phyloP scores from a whole-genome alignment of 2,888 invertebrate species.

The Xylota segnis region DNA sequence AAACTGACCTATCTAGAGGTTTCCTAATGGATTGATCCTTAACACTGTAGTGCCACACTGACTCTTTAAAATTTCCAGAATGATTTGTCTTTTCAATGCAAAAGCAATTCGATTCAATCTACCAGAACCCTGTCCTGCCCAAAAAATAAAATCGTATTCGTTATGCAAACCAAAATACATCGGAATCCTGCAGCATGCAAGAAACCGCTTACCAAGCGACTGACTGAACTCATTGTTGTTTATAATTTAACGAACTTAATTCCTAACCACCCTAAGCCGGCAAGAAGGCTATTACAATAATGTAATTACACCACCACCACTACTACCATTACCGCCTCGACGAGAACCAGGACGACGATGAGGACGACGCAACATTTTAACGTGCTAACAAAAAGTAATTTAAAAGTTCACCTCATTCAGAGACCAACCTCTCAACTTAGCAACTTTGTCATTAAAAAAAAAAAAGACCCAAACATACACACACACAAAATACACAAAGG shows the following conservation, averaged over 20 bases:
- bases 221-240: neutral
- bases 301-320: slow-evolving; percentile 4
- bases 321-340: neutral
- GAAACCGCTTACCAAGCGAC: neutral
- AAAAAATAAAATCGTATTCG: too few species aligned
- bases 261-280: neutral
- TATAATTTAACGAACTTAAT: slow-evolving; percentile 4
- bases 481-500: neutral
- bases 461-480: too few species aligned
- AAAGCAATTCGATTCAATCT: too few species aligned
- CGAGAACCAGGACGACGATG: too few species aligned
- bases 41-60: too few species aligned
- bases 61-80: too few species aligned
- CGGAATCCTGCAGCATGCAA: neutral
- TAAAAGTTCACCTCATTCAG: slow-evolving; percentile 58
- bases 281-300: slow-evolving; percentile 13
- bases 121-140: too few species aligned
- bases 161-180: too few species aligned
- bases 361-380: slow-evolving; percentile 1
- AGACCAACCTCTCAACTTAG: slow-evolving; percentile 29
- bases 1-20: too few species aligned
- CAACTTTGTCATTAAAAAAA: slow-evolving; percentile 30
- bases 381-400: slow-evolving; percentile 54
- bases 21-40: too few species aligned
- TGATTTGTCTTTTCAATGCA: too few species aligned